phyloP scores from a whole-genome alignment of 1,140 invertebrate genomes.

The Araneus ventricosus region DNA sequence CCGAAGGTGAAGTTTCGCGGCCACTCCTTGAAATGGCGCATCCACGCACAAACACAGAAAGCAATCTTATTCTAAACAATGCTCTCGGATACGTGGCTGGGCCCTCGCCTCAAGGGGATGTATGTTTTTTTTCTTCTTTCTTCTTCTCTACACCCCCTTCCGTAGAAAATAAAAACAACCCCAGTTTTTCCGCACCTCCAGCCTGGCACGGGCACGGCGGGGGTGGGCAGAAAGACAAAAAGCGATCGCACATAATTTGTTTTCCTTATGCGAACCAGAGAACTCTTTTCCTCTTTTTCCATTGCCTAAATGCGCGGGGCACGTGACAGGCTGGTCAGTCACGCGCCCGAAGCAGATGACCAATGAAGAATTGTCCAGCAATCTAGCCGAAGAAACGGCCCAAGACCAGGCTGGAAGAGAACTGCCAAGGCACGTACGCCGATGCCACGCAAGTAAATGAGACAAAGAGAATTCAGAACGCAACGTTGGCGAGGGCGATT shows the following conservation, averaged over 20 bases:
- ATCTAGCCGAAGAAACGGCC: neutral
- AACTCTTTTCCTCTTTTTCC: neutral
- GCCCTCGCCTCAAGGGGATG: neutral
- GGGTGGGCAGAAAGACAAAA: neutral
- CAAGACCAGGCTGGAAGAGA: neutral
- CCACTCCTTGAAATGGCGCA: neutral
- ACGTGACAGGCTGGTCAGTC: neutral
- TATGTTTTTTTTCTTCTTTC: too few species aligned
- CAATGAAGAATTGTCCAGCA: neutral
- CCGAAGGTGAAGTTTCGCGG: neutral
- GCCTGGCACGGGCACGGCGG: too few species aligned
- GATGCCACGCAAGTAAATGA: neutral
- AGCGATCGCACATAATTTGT: constrained; percentile 49
- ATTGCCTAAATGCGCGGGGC: neutral
- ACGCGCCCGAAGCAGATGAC: neutral
- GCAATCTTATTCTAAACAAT: constrained; percentile 40
- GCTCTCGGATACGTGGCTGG: neutral
- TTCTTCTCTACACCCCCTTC: neutral
- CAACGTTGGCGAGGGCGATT: too few species aligned
- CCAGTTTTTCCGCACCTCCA: neutral
- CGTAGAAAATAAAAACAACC: neutral
- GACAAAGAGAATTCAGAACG: neutral
- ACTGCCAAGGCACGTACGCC: neutral
- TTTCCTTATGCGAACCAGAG: neutral
- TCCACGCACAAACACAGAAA: neutral